A percentile compares a stretch with the other conserved stretches of the same genome.
Evolutionary conservation across 2,113 vertebrate species (phyloP).

Genomic region (Tautogolabrus adspersus): DNA sequence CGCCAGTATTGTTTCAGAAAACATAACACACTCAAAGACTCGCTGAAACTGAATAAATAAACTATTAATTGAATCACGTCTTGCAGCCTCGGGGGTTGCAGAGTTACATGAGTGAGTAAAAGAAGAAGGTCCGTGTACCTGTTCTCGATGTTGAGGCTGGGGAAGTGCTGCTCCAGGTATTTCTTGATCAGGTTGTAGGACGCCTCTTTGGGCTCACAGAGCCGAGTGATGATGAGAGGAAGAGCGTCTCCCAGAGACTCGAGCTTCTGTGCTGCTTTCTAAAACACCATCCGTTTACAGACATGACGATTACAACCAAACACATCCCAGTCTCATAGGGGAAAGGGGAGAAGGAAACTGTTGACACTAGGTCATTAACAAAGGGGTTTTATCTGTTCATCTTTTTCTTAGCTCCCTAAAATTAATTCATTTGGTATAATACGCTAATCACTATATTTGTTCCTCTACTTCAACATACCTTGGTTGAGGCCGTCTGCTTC

Average conservation of each 20-base stretch:
- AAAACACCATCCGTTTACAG: constrained; percentile 68
- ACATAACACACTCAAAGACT: too few relatives aligned
- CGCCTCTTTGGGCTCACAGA: constrained; percentile 98
- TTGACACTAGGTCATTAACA: background rate
- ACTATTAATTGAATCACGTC: too few relatives aligned
- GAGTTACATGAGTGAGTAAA: too few relatives aligned
- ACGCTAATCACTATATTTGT: background rate
- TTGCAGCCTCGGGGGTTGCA: too few relatives aligned
- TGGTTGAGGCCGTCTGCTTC: constrained; percentile 86
- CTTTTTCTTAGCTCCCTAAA: background rate
- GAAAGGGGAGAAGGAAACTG: background rate
- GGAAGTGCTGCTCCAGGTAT: constrained; percentile 96
- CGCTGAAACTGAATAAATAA: too few relatives aligned
- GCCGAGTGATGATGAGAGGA: constrained; percentile 95
- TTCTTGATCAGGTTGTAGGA: constrained; percentile 98
- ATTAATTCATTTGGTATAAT: background rate
- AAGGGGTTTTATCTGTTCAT: background rate
- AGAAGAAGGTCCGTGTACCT: constrained; percentile 80
- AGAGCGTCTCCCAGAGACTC: constrained; percentile 93
- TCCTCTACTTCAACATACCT: constrained; percentile 78
- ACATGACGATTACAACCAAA: constrained; percentile 38
- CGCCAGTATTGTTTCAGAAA: too few relatives aligned
- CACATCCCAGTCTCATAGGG: constrained; percentile 3
- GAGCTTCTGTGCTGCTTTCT: constrained; percentile 83
- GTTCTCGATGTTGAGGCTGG: constrained; percentile 91